A percentile compares a stretch with the other conserved stretches of the same genome.
Conservation (phyloP, 64 coral and sea anemone genomes). For the Hydrozoanthus tunicans region DNA sequence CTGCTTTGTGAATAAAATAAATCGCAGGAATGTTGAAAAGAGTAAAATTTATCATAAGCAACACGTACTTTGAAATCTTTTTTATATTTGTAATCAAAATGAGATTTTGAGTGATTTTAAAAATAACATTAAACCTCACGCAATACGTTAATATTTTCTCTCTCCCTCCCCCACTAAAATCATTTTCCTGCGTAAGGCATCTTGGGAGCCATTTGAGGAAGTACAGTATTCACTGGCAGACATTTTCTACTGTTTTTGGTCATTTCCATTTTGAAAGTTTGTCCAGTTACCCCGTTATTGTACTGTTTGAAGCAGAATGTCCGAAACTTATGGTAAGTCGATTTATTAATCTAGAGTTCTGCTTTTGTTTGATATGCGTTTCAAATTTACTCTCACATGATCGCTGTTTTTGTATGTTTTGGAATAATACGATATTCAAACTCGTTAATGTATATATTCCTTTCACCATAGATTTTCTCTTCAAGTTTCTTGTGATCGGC, state of each 20-base stretch:
- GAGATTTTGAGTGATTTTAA: too few relatives aligned
- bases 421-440: slow-evolving; percentile 2
- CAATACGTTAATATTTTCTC: background rate
- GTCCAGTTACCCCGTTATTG: background rate
- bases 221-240: slow-evolving; percentile 33
- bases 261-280: slow-evolving; percentile 24
- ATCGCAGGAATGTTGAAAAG: background rate
- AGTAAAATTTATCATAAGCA: background rate
- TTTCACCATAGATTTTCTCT: slow-evolving; percentile 86
- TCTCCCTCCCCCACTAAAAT: slow-evolving; percentile 1
- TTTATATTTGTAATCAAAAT: background rate
- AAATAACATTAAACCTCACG: background rate
- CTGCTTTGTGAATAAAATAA: background rate
- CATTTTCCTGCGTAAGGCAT: slow-evolving; percentile 37
- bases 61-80: background rate
- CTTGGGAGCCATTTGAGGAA: slow-evolving; percentile 47
- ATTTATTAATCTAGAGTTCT: background rate
- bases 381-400: slow-evolving; percentile 27
- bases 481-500: slow-evolving; percentile 99
- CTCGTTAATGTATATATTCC: background rate
- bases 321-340: slow-evolving; percentile 93
- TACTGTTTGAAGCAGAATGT: slow-evolving; percentile 61
- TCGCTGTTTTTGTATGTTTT: slow-evolving; percentile 14
- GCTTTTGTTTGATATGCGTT: background rate
- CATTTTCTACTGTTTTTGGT: slow-evolving; percentile 47